Base-by-base conservation (phyloP, 2,888 invertebrate genomes). In the Tridacna gigas region DNA sequence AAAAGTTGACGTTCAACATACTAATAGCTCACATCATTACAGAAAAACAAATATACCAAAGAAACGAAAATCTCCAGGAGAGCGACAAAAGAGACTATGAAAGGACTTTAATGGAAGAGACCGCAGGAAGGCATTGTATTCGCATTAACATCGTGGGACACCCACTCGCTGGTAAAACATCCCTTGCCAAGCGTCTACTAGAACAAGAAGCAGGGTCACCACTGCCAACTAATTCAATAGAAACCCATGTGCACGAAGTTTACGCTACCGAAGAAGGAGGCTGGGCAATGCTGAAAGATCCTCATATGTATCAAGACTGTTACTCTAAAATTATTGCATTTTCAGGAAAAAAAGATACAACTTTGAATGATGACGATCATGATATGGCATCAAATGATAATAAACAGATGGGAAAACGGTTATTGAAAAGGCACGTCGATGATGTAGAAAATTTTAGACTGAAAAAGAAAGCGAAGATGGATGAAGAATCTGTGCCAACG, bases 131-230 rank as follows among this genome's bases (percentile, higher is more conserved):
- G 5, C 65, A 65, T 26, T 65, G 65, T 65, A 69, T 69, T 12
- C 47, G 77, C 13, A 37, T 77, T 11, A 77, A 56, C 25, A 60
- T 77, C 56, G 77, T 77, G n/a, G 77, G 77, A 15, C 67, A 77
- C 37, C 22, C 47, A 22, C n/a, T 37, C 18, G 69, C 51, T 15
- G 77, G 77, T 20, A 77, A 77, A 67, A 77, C 77, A 22, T 56
- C 77, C 1, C 60, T 77, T 9, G 60, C 60, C 3, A 77, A 37
- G 28, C 56, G 37, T 4, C 20, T 77, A 37, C 20, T 77, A 11
- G 77, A 56, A 15, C 47, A 67, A 60, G 51, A 25, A 9, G 67
- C 69, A 15, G 2, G 3, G 37, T n/a, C 25, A 15, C 22, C 69
- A 18, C 25, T 51, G 5, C 67, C 67, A 20, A 77, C 77, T 28